Conservation (phyloP, 2,888 invertebrate species). For the Lasioglossum morio region DNA sequence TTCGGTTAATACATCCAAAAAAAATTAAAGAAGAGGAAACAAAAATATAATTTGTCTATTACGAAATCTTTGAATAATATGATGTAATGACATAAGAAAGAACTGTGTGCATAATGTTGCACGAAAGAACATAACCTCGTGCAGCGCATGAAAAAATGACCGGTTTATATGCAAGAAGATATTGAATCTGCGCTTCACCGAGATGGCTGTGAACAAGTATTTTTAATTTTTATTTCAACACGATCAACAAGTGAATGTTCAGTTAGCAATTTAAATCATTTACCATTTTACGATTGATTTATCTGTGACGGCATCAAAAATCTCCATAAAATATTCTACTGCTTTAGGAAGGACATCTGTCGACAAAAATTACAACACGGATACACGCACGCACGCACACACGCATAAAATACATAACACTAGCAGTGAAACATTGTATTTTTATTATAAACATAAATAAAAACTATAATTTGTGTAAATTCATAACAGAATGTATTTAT, state of each 20-base stretch:
- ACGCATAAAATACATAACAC: neutral
- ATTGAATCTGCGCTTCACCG: constrained; percentile 30
- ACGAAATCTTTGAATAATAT: constrained; percentile 17
- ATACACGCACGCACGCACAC: neutral
- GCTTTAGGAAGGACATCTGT: constrained; percentile 48
- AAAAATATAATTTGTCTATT: neutral
- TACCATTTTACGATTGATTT: constrained; percentile 80
- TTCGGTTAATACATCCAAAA: neutral
- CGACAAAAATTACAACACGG: constrained; percentile 38
- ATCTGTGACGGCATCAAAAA: constrained; percentile 68
- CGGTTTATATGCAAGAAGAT: constrained; percentile 57
- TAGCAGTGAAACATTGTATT: neutral
- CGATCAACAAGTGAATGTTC: constrained; percentile 47
- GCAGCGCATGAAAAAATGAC: constrained; percentile 55
- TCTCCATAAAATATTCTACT: constrained; percentile 57
- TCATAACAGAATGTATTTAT: neutral
- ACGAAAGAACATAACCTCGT: constrained; percentile 71
- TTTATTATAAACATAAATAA: neutral
- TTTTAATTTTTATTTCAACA: neutral
- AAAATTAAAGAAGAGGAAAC: neutral
- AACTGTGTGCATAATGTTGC: constrained; percentile 9
- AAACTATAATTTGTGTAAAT: neutral
- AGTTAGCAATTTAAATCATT: constrained; percentile 74
- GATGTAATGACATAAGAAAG: constrained; percentile 36
- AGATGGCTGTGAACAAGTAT: neutral